phyloP scores from a whole-genome alignment of 2,113 vertebrate species.

The Triplophysa dalaica region DNA sequence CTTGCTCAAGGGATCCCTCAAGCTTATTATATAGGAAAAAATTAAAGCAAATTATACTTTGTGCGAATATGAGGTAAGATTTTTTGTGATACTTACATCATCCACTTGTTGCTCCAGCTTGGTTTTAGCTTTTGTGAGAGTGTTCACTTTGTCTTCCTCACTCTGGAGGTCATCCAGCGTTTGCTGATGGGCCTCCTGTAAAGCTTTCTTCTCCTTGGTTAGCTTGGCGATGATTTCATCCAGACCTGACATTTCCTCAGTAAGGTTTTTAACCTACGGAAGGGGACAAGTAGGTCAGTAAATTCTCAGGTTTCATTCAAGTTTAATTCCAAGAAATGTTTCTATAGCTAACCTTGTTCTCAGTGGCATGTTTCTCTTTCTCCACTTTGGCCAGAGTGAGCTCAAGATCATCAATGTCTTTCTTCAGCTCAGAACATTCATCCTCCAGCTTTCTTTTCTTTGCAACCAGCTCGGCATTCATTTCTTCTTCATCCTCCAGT shows the following conservation, averaged over 20 bases:
- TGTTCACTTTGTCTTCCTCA: constrained; percentile 83
- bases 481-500: constrained; percentile 87
- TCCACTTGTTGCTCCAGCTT: constrained; percentile 84
- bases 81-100: constrained; percentile 66
- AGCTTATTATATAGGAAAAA: constrained; percentile 58
- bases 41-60: background rate
- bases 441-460: constrained; percentile 86
- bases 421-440: constrained; percentile 83
- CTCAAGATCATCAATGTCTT: constrained; percentile 84
- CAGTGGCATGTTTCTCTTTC: constrained; percentile 89
- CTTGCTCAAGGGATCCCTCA: constrained; percentile 77
- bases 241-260: constrained; percentile 80
- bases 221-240: constrained; percentile 81
- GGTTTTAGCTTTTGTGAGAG: constrained; percentile 75
- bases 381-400: constrained; percentile 85
- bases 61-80: background rate
- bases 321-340: too few relatives aligned
- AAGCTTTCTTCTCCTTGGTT: constrained; percentile 81
- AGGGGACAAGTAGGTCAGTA: background rate
- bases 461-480: constrained; percentile 80
- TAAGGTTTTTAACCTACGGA: constrained; percentile 82
- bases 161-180: constrained; percentile 79
- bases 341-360: constrained; percentile 80
- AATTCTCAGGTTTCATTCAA: background rate
- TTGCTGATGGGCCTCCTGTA: constrained; percentile 83